Percentiles rank a stretch among this genome's conserved stretches.
phyloP scores from a whole-genome alignment of 2,113 vertebrate species.

The Oreotrochilus melanogaster region DNA sequence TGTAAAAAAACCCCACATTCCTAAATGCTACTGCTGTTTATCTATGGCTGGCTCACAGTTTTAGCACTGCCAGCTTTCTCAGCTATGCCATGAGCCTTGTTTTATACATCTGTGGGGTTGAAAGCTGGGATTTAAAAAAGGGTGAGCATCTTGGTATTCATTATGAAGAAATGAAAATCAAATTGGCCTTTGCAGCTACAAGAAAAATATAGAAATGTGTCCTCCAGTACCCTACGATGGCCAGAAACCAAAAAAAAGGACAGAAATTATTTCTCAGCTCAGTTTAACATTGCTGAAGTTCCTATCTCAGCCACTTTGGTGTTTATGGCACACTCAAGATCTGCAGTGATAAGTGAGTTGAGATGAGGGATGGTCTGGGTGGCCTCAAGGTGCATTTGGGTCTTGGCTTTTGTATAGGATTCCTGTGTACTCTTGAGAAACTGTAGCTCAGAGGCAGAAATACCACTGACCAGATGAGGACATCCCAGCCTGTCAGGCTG shows the following conservation, averaged over 20 bases:
- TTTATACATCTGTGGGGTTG: neutral
- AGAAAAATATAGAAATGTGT: neutral
- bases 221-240: rapidly evolving
- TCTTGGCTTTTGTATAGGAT: neutral
- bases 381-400: neutral
- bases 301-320: neutral
- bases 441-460: neutral
- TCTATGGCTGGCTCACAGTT: neutral
- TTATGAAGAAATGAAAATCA: neutral
- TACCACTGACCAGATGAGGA: neutral
- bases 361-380: neutral
- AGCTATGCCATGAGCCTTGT: neutral
- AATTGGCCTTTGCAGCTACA: neutral
- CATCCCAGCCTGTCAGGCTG: neutral
- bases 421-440: neutral
- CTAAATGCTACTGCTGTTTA: neutral
- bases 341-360: rapidly evolving
- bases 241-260: neutral
- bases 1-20: neutral
- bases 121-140: neutral
- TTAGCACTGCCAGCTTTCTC: neutral
- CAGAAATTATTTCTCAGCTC: neutral
- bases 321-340: neutral
- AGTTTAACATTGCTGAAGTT: neutral
- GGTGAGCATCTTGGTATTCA: neutral